These are phyloP conservation scores for Leptodactylus fuscus DNA, from an alignment of 2,113 vertebrate genomes.

Conservation along the genomic window DNA sequence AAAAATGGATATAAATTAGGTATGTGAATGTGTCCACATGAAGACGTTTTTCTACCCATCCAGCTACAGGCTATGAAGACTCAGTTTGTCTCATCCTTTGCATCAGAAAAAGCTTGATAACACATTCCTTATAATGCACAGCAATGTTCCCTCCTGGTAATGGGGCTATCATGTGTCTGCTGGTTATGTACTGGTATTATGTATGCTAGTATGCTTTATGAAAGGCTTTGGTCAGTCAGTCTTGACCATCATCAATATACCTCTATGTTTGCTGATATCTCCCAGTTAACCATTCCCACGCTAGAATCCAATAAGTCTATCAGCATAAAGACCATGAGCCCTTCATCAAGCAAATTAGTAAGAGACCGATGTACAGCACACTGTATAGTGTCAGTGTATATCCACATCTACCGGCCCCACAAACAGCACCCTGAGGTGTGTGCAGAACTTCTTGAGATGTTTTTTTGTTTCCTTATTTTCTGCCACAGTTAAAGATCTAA, in stretches of 20 bases:
- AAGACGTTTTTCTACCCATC: background rate
- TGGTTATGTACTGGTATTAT: background rate
- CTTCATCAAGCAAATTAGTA: background rate
- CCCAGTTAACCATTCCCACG: background rate
- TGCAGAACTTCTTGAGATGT: background rate
- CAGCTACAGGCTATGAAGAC: background rate
- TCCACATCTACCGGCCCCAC: background rate
- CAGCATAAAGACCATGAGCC: background rate
- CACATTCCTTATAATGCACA: slow-evolving; percentile 1
- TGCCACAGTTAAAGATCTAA: slow-evolving; percentile 7
- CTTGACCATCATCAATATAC: background rate
- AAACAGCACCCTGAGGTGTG: background rate
- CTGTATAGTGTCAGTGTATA: background rate
- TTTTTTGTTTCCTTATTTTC: background rate
- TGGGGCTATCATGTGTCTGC: background rate
- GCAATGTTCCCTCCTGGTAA: background rate
- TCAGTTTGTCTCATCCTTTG: slow-evolving; percentile 1
- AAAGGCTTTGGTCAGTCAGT: background rate
- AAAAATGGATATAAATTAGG: too few relatives aligned
- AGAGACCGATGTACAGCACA: background rate
- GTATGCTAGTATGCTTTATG: background rate
- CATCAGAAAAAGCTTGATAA: too few relatives aligned
- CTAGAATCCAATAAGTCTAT: background rate
- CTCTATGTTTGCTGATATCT: background rate
- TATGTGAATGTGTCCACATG: too few relatives aligned